Evolutionary conservation across 2,888 invertebrate genomes (phyloP), one percentile per base, ranked within the genome.

Genomic region (Nemotelus pantherinus): DNA sequence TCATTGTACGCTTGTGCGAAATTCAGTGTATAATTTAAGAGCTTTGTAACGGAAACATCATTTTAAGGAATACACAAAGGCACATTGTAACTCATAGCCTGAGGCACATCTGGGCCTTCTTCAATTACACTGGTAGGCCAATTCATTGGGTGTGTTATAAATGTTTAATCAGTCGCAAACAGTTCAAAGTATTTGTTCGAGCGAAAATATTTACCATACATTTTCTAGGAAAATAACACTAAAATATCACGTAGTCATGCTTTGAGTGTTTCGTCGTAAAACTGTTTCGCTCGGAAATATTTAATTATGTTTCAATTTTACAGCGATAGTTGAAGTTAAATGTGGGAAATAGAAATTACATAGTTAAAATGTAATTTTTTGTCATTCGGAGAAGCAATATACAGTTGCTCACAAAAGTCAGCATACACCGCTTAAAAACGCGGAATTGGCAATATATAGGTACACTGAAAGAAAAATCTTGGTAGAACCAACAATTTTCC

Each of bases 101-200:
- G 6, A 10, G 25, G 63, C 43, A 63, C 63, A 63, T 63, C 63
- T 63, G 63, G 6, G 39, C 63, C 63, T 63, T 63, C 5, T 9
- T 39, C 63, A 63, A 63, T 63, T 63, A 63, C 41, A 43, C n/a
- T 65, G 47, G 45, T 43, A 71, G 55, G 57, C 55, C 55, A 71
- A 71, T 71, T 55, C 57, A 53, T 55, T 43, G 57, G 71, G 41
- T n/a, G 71, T 57, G 55, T 41, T 55, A 10, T 68, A 55, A 71
- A 71, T 71, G 71, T 55, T 71, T 71, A 71, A 71, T 71, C 71
- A 71, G 55, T 44, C 43, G 71, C 25, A 71, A 71, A 57, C 55
- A 55, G 57, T 71, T 71, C 71, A 71, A 71, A 57, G 57, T 55
- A 55, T 57, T 71, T 57, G 9, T 3, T 44, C 9, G 48, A 53